Percentiles rank a stretch among this genome's conserved stretches.
Evolutionary conservation across 2,888 invertebrate species (phyloP).

Genomic region (Cheilosia scutellata): DNA sequence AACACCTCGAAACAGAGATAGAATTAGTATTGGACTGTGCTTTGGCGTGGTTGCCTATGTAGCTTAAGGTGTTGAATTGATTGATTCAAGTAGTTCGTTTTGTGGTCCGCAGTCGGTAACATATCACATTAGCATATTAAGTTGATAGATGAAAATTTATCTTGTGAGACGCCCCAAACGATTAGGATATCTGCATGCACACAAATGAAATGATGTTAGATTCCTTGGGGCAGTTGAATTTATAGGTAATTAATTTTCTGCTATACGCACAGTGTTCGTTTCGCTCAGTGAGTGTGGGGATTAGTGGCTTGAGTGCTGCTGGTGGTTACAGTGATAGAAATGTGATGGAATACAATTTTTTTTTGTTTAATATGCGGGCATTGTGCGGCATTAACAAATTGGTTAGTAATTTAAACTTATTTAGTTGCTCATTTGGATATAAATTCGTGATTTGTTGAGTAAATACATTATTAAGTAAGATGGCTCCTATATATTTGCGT

Average conservation of each 20-base stretch:
- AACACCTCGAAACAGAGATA: constrained; percentile 43
- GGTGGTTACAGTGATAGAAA: constrained; percentile 4
- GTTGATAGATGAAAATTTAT: constrained; percentile 76
- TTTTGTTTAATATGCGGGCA: not conserved
- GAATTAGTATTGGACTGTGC: constrained; percentile 5
- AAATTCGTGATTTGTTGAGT: too few species aligned
- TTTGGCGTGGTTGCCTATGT: constrained; percentile 40
- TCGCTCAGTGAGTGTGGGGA: constrained; percentile 1
- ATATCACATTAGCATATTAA: constrained; percentile 73
- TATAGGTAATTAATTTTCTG: constrained; percentile 72
- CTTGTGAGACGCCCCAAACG: constrained; percentile 73
- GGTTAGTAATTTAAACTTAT: not conserved
- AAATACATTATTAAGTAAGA: too few species aligned
- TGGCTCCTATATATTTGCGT: too few species aligned
- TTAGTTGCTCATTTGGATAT: too few species aligned
- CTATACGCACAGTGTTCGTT: constrained; percentile 26
- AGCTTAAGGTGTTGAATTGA: constrained; percentile 77
- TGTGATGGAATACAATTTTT: not conserved
- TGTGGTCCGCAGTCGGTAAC: constrained; percentile 58
- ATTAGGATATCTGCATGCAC: constrained; percentile 74
- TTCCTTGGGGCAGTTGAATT: constrained; percentile 62
- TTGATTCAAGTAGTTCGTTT: constrained; percentile 73
- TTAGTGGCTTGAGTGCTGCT: not conserved
- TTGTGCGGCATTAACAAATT: not conserved
- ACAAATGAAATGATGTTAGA: constrained; percentile 68